Conservation (phyloP, 1,140 invertebrate species). For the Elysia chlorotica region DNA sequence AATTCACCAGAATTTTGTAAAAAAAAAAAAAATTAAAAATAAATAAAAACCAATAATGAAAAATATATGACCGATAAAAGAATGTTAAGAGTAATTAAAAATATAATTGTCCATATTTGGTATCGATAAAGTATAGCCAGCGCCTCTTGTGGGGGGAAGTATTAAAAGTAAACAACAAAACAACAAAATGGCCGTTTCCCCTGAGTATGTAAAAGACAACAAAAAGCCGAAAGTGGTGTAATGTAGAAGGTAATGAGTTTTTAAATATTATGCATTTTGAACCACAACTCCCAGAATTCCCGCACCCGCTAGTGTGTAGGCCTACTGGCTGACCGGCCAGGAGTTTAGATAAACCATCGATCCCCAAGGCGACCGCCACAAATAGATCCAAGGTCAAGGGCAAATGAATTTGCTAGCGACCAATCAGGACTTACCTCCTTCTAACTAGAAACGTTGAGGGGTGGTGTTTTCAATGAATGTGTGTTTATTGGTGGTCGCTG, state of each 20-base stretch:
- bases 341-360: slow-evolving; percentile 28
- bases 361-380: slow-evolving; percentile 28
- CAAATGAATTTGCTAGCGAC: slow-evolving; percentile 9
- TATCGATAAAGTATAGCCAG: too few relatives aligned
- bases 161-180: slow-evolving; percentile 14
- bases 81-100: too few relatives aligned
- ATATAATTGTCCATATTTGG: too few relatives aligned
- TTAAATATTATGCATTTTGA: slow-evolving; percentile 21
- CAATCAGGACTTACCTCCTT: slow-evolving; percentile 18
- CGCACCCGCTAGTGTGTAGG: slow-evolving; percentile 14
- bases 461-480: neutral
- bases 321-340: slow-evolving; percentile 26
- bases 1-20: neutral
- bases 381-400: slow-evolving; percentile 17
- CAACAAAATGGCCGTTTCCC: neutral
- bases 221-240: slow-evolving; percentile 15
- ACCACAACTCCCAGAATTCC: too few relatives aligned
- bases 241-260: slow-evolving; percentile 20
- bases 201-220: too few relatives aligned
- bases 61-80: too few relatives aligned
- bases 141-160: neutral
- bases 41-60: slow-evolving; percentile 10
- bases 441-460: neutral
- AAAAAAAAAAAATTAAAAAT: neutral
- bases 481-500: slow-evolving; percentile 3